Percentiles rank a stretch among this genome's conserved stretches.
Evolutionary conservation across 2,888 invertebrate genomes (phyloP).

Genomic region (Pedicia rivosa): DNA sequence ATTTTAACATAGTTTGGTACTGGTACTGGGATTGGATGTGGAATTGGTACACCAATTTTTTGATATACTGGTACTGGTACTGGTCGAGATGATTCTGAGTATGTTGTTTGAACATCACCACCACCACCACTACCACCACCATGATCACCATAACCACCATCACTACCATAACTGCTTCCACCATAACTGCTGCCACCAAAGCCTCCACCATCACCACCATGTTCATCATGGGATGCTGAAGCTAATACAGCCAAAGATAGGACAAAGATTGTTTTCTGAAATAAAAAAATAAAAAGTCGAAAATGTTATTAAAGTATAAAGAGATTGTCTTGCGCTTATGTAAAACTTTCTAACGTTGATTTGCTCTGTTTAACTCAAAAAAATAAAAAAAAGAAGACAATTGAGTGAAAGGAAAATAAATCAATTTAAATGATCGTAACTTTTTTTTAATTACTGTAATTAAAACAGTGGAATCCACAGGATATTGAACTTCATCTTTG

Average conservation of each 20-base stretch:
- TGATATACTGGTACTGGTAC: conserved; percentile 54
- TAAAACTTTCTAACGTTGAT: no score
- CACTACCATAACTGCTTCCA: neutral
- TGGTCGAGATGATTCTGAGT: conserved; percentile 51
- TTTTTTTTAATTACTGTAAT: no score
- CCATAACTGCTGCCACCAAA: neutral
- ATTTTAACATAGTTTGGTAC: conserved; percentile 45
- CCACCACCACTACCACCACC: conserved; percentile 15
- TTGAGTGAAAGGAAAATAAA: no score
- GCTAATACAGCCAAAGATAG: conserved; percentile 7
- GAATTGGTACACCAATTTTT: conserved; percentile 56
- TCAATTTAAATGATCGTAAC: no score
- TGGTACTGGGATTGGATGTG: conserved; percentile 53
- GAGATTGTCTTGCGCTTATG: no score
- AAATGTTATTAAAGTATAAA: no score
- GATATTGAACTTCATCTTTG: no score
- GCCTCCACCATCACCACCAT: conserved; percentile 2
- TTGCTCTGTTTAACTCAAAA: no score
- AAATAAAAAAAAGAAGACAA: no score
- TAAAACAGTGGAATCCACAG: no score
- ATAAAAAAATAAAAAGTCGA: conserved; percentile 1
- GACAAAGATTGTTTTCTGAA: conserved; percentile 9
- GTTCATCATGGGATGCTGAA: conserved; percentile 2
- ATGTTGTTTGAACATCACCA: conserved; percentile 35
- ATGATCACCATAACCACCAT: neutral